Percentiles rank a stretch among this genome's conserved stretches.
Conservation (phyloP, 2,797 vertebrate genomes). For the Gorsachius magnificus region DNA sequence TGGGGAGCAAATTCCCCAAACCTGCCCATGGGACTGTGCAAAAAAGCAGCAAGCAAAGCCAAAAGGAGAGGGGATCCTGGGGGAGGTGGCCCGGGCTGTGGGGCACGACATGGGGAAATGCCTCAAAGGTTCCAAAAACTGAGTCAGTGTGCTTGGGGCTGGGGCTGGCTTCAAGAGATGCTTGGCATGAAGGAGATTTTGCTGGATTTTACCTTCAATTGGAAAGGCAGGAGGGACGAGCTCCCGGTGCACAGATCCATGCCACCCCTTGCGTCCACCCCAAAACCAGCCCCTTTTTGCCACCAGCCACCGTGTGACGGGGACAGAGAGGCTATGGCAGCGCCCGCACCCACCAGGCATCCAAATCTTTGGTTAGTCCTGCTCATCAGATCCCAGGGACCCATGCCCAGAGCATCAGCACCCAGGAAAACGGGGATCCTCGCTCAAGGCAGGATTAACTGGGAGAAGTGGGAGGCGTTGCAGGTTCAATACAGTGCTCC, state of each 20-base stretch:
- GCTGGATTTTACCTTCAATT: neutral
- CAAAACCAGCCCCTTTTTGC: neutral
- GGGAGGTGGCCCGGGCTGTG: neutral
- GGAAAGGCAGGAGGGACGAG: neutral
- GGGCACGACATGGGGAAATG: neutral
- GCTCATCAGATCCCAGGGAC: neutral
- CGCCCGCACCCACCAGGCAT: accelerated
- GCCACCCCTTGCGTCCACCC: neutral
- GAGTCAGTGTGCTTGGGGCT: neutral
- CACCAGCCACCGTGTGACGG: neutral
- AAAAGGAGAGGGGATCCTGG: neutral
- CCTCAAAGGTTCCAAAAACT: neutral
- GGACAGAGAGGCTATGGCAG: neutral
- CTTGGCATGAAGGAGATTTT: neutral
- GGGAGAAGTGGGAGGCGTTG: neutral
- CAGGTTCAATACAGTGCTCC: accelerated
- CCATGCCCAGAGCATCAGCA: neutral
- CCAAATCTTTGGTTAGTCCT: too few relatives aligned
- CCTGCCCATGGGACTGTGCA: accelerated
- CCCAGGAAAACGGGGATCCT: neutral
- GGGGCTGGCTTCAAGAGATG: neutral
- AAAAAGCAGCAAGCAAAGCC: neutral
- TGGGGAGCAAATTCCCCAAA: neutral
- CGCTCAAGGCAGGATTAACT: neutral
- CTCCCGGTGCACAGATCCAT: neutral